These are phyloP conservation scores for Drosophila triauraria DNA, from an alignment of 1,140 invertebrate genomes.

Conservation along the genomic window DNA sequence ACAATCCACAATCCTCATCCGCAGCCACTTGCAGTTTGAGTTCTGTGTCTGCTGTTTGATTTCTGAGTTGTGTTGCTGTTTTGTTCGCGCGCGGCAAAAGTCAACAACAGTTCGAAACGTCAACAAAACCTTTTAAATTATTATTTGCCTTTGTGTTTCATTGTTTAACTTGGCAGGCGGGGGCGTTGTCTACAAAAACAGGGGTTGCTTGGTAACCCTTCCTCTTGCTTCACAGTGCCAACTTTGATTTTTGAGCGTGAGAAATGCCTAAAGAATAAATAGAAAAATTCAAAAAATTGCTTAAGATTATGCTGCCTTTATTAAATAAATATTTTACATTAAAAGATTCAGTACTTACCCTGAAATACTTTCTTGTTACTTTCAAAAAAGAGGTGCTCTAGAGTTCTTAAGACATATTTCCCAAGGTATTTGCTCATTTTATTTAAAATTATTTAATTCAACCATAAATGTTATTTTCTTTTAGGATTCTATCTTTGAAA, in stretches of 20 bases:
- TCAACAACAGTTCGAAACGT: constrained; percentile 84
- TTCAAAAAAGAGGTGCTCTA: not conserved
- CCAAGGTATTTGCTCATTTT: not conserved
- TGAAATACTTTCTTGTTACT: too few species aligned
- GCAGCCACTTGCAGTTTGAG: constrained; percentile 72
- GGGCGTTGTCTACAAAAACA: constrained; percentile 21
- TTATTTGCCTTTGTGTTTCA: constrained; percentile 82
- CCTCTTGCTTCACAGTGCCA: constrained; percentile 14
- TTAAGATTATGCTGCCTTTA: not conserved
- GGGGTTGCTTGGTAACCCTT: constrained; percentile 39
- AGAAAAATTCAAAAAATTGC: not conserved
- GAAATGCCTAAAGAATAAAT: constrained; percentile 20
- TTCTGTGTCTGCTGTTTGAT: constrained; percentile 55
- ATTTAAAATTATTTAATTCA: too few species aligned
- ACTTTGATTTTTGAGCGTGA: constrained; percentile 46
- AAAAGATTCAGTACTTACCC: not conserved
- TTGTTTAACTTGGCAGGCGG: constrained; percentile 73
- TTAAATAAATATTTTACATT: not conserved
- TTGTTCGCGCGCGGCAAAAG: constrained; percentile 82
- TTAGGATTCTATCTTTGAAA: too few species aligned
- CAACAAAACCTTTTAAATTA: constrained; percentile 85
- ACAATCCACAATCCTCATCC: not conserved
- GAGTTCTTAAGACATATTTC: not conserved
- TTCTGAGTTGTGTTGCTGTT: constrained; percentile 72
- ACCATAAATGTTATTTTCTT: not conserved